These are phyloP conservation scores for Sarcophaga subvicina DNA, from an alignment of 2,888 invertebrate genomes.

Conservation along the genomic window DNA sequence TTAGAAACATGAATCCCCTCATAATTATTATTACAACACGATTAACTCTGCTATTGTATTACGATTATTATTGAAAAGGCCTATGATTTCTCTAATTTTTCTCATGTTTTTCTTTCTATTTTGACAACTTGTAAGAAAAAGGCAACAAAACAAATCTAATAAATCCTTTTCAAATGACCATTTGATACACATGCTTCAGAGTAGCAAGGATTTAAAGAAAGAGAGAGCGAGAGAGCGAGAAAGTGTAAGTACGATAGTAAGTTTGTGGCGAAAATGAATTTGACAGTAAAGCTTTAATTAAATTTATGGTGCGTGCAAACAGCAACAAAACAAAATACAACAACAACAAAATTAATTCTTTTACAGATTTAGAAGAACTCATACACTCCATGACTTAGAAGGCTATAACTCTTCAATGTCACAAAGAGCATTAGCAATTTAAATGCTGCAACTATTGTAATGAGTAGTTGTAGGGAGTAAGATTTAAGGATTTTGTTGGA, in stretches of 20 bases:
- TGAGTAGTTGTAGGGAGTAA: too few relatives aligned
- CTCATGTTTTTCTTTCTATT: neutral
- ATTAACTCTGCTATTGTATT: neutral
- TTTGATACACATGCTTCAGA: slow-evolving; percentile 33
- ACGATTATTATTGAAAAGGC: slow-evolving; percentile 46
- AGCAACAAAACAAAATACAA: slow-evolving; percentile 20
- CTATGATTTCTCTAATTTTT: neutral
- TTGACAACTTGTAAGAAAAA: slow-evolving; percentile 7
- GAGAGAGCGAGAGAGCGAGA: too few relatives aligned
- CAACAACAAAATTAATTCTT: slow-evolving; percentile 25
- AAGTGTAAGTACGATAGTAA: too few relatives aligned
- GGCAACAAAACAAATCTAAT: slow-evolving; percentile 36
- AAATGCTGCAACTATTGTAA: neutral
- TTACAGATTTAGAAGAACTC: slow-evolving; percentile 46
- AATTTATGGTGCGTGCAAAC: slow-evolving; percentile 56
- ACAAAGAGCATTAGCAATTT: neutral
- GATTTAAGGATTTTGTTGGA: neutral
- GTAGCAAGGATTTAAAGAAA: neutral
- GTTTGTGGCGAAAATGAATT: too few relatives aligned
- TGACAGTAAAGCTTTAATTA: slow-evolving; percentile 47
- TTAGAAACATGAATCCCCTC: slow-evolving; percentile 11
- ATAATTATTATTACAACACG: slow-evolving; percentile 43
- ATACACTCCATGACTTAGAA: neutral
- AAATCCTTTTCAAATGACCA: slow-evolving; percentile 43
- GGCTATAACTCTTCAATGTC: neutral